Evolutionary conservation across 2,888 invertebrate genomes (phyloP), one percentile per base, ranked within the genome.

Genomic region (Cactoblastis cactorum): DNA sequence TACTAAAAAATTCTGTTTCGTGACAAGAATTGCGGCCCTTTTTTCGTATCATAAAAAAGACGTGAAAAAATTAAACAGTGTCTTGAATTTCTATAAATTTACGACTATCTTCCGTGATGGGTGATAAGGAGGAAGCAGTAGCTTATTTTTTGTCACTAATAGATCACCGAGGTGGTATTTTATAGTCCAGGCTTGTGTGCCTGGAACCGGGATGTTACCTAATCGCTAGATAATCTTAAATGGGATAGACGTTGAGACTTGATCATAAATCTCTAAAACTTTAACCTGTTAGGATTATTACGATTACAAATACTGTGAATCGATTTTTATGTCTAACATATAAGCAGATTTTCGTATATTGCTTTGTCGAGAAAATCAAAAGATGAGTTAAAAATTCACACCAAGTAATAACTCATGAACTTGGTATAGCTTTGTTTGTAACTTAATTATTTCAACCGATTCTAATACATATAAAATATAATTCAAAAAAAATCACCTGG

Each of bases 21-120:
- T 22, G 3, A 22, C 22, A 4, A 3, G 3, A 22, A n/a, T n/a
- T 22, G 6, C 3, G 6, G 22, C 6, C 22, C 22, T 4, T 34
- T 34, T 34, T 34, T 11, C 34, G 3, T 12, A 3, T n/a, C 2
- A 6, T 3, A 14, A 14, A 35, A n/a, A 15, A 35, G 4, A 1
- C 8, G 8, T 35, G 12, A 35, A 28, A 28, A 28, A 28, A 28
- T 9, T 28, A 28, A 28, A 28, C 5, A 28, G 28, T 28, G 5
- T 22, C 5, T 22, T 4, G 22, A 5, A 9, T 43, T 24, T 28
- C 14, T 8, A 43, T 17, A 12, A 43, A 43, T 43, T 43, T 43
- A 43, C 43, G 43, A 43, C 15, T 28, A 17, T 43, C 43, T 43
- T 43, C 43, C 43, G 15, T 17, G 28, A 28, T 43, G 28, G 14